These are phyloP conservation scores for Mellilla xanthometata DNA, from an alignment of 2,888 invertebrate species.

Conservation along the genomic window DNA sequence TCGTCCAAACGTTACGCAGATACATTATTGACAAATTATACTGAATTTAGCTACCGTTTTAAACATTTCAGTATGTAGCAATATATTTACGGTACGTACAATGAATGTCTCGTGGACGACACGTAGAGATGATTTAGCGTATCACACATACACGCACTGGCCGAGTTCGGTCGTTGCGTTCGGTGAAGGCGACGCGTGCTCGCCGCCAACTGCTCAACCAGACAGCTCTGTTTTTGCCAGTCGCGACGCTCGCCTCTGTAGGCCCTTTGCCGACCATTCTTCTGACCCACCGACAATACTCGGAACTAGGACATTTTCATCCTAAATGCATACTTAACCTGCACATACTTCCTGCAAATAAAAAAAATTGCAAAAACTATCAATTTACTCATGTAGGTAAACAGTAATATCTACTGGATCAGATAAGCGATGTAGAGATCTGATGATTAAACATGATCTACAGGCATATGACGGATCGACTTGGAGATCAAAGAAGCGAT, in stretches of 20 bases:
- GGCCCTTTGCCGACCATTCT: conserved; percentile 57
- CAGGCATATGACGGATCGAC: conserved; percentile 26
- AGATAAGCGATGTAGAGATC: conserved; percentile 25
- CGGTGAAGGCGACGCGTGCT: conserved; percentile 43
- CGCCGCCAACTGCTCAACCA: conserved; percentile 53
- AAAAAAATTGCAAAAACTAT: conserved; percentile 21
- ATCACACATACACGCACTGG: conserved; percentile 34
- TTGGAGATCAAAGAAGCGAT: conserved; percentile 30
- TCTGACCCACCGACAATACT: conserved; percentile 66
- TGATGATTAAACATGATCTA: conserved; percentile 28
- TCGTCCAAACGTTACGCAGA: conserved; percentile 44
- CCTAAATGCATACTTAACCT: conserved; percentile 35
- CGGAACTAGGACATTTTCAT: conserved; percentile 64
- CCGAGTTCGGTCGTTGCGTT: conserved; percentile 37
- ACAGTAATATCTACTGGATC: conserved; percentile 20
- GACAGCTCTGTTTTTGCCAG: conserved; percentile 72
- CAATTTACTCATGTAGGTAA: conserved; percentile 11
- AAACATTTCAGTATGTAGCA: conserved; percentile 25
- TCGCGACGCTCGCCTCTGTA: conserved; percentile 58
- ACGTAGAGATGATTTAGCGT: conserved; percentile 34
- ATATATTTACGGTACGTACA: conserved; percentile 25
- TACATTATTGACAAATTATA: conserved; percentile 48
- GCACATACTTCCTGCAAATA: conserved; percentile 21
- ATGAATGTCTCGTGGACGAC: conserved; percentile 19
- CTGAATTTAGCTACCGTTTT: conserved; percentile 34